Percentiles rank a stretch among this genome's conserved stretches.
phyloP scores from a whole-genome alignment of 2,797 vertebrate species.

The Lepidocolaptes lacrymiger region DNA sequence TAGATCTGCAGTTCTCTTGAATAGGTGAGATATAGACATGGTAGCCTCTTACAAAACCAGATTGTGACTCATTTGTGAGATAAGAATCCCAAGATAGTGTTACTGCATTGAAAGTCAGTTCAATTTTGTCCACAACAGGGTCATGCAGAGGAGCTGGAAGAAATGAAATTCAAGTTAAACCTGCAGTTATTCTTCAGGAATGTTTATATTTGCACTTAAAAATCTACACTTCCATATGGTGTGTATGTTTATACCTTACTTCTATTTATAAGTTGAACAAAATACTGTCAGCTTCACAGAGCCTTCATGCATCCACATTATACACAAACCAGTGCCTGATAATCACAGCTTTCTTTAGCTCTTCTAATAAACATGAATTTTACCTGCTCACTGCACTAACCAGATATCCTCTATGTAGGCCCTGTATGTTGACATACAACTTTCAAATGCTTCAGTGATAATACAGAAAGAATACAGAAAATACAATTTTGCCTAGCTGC shows the following conservation, averaged over 20 bases:
- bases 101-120: slow-evolving; percentile 72
- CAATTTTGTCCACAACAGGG: background rate
- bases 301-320: background rate
- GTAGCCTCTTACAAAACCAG: slow-evolving; percentile 85
- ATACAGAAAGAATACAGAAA: background rate
- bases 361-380: background rate
- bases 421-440: background rate
- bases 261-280: background rate
- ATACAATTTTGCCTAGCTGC: background rate
- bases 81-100: slow-evolving; percentile 78
- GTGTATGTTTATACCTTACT: background rate
- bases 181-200: background rate
- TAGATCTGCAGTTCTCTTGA: slow-evolving; percentile 28
- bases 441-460: background rate
- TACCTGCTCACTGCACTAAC: background rate
- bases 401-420: background rate
- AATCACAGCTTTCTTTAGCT: background rate
- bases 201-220: background rate
- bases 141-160: slow-evolving; percentile 57
- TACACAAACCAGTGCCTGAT: background rate
- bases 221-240: background rate
- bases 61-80: slow-evolving; percentile 57
- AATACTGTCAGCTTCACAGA: background rate
- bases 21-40: slow-evolving; percentile 66
- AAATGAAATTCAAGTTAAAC: background rate